Evolutionary conservation across 1,140 invertebrate genomes (phyloP).

Genomic region (Aphis gossypii): DNA sequence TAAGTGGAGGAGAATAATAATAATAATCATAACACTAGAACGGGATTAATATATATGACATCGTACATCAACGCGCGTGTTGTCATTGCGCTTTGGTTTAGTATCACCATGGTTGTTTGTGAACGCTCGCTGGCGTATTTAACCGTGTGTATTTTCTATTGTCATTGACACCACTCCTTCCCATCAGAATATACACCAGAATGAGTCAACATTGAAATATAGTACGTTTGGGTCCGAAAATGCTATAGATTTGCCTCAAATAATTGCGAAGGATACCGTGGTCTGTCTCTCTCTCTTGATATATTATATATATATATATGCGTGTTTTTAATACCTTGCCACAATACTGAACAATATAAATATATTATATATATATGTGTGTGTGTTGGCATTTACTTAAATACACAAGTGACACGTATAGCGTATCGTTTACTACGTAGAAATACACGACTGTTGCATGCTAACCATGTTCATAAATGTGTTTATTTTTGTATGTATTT

Average conservation of each 20-base stretch:
- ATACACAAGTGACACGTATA: background rate
- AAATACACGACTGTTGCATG: no score
- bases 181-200: background rate
- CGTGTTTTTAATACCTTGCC: background rate
- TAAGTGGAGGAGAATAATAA: background rate
- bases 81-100: background rate
- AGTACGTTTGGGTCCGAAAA: background rate
- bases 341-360: background rate
- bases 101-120: background rate
- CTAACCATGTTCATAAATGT: no score
- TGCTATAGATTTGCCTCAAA: background rate
- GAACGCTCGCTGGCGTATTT: background rate
- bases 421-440: background rate
- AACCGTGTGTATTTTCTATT: background rate
- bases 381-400: background rate
- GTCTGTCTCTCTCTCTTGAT: background rate
- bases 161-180: background rate
- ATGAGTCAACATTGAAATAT: background rate
- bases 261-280: background rate
- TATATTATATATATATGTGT: no score
- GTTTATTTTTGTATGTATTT: no score
- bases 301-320: background rate
- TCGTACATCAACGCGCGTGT: background rate
- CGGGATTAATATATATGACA: background rate
- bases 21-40: background rate